Conservation (phyloP, 2,797 vertebrate species). For the Schizothorax lantsangensis region DNA sequence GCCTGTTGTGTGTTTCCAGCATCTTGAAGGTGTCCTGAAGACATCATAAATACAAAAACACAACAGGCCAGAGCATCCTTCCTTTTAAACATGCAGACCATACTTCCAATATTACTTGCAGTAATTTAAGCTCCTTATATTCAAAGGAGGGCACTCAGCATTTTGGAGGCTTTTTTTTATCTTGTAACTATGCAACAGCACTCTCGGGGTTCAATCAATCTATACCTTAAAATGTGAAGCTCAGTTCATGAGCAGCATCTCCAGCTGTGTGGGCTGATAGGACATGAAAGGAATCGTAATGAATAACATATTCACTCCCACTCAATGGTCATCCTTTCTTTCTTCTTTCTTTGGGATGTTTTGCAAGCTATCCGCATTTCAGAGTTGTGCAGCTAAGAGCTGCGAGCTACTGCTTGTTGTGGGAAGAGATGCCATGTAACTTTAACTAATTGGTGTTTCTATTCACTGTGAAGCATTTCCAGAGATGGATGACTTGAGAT, state of each 20-base stretch:
- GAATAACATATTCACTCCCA: constrained; percentile 65
- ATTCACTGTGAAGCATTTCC: constrained; percentile 13
- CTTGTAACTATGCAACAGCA: constrained; percentile 58
- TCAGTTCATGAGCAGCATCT: constrained; percentile 53
- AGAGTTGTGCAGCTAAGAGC: constrained; percentile 4
- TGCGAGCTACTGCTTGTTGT: neutral
- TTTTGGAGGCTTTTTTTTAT: constrained; percentile 8
- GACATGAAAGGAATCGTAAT: constrained; percentile 63
- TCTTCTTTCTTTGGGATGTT: constrained; percentile 36
- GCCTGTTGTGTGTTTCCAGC: too few relatives aligned
- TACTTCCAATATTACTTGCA: constrained; percentile 7
- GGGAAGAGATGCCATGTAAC: neutral
- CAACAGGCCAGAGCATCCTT: neutral
- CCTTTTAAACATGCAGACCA: neutral
- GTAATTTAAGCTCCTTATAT: constrained; percentile 31
- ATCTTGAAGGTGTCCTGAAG: too few relatives aligned
- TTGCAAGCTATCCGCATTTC: constrained; percentile 10
- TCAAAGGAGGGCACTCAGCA: neutral
- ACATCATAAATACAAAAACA: neutral
- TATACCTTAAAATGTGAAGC: constrained; percentile 53
- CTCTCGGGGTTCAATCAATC: constrained; percentile 38
- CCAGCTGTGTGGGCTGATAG: constrained; percentile 61
- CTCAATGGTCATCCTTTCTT: constrained; percentile 31
- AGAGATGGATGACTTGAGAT: constrained; percentile 35
- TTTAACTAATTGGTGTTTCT: constrained; percentile 31